Evolutionary conservation across 2,113 vertebrate genomes (phyloP), one percentile per base, ranked within the genome.

Genomic region (Gasterosteus nipponicus): DNA sequence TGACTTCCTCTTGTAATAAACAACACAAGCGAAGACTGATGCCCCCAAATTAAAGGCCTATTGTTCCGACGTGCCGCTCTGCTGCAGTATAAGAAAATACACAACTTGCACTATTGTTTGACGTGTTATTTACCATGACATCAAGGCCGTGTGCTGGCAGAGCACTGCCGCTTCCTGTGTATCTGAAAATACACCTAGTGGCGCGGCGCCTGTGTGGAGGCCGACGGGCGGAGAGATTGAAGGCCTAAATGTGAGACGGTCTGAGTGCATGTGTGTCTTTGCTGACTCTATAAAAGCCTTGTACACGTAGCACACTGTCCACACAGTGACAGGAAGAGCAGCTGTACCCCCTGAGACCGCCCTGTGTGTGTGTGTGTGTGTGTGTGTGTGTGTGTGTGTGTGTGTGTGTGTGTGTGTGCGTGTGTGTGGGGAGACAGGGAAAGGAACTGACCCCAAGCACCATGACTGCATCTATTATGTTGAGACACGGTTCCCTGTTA

Each of bases 381-480:
- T 66, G 78, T 58, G 33, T n/a, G n/a, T n/a, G n/a, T n/a, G n/a
- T n/a, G n/a, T n/a, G n/a, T n/a, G n/a, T n/a, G n/a, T n/a, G n/a
- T n/a, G n/a, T n/a, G 58, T 19, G 6, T 73, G 56, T 63, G 69
- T 46, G 51, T 38, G 22, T 26, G 22, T 26, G 22, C 22, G 22
- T 26, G 22, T 26, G 22, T 26, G 22, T 26, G 64, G 67, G 54
- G 82, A 42, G 74, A 67, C 47, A 65, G 71, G 57, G 83, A 80
- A 78, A 86, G 85, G 77, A 87, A 91, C 76, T 80, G 80, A 89
- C 82, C 86, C 83, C 77, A 75, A 65, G 79, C 87, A 85, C 86
- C 81, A 90, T 93, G 89, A 93, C 89, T 94, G 86, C 65, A 53
- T 80, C 90, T 86, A 93, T 93, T 93, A 91, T 94, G 84, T 75